Percentiles rank a stretch among this genome's conserved stretches.
These are phyloP conservation scores for Microplitis manilae DNA, from an alignment of 2,888 invertebrate species.

Conservation along the genomic window DNA sequence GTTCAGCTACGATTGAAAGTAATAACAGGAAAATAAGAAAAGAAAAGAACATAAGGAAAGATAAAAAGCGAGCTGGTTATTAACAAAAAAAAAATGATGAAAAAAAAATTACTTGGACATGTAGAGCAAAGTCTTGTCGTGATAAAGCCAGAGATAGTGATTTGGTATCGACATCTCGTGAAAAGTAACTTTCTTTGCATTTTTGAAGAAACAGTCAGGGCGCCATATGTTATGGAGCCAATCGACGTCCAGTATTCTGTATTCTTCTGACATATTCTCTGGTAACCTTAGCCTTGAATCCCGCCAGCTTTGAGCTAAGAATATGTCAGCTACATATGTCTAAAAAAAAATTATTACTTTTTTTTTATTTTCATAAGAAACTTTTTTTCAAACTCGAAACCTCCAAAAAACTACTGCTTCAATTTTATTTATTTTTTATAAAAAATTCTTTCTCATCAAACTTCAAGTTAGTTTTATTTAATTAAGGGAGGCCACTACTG, in stretches of 20 bases:
- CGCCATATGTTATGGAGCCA: slow-evolving; percentile 94
- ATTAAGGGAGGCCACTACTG: no score
- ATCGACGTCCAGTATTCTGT: slow-evolving; percentile 89
- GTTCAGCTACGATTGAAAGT: no score
- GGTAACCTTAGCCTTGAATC: slow-evolving; percentile 90
- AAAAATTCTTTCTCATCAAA: no score
- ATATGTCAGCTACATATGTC: slow-evolving; percentile 95
- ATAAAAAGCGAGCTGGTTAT: slow-evolving; percentile 47
- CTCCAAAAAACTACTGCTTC: background rate
- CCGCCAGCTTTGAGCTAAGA: slow-evolving; percentile 93
- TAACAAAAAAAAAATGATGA: slow-evolving; percentile 1
- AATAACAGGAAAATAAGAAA: background rate
- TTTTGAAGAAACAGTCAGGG: slow-evolving; percentile 94
- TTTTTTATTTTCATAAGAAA: background rate
- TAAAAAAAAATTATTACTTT: slow-evolving; percentile 62
- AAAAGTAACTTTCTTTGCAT: slow-evolving; percentile 92
- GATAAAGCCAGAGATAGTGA: slow-evolving; percentile 92
- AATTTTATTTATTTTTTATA: no score
- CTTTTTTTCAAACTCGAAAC: background rate
- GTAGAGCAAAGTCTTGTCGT: slow-evolving; percentile 91
- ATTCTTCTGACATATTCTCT: slow-evolving; percentile 95
- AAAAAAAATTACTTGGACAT: slow-evolving; percentile 86
- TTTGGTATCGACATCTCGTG: slow-evolving; percentile 96
- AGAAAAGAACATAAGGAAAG: slow-evolving; percentile 45
- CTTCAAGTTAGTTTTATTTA: no score